Conservation (phyloP, 2,113 vertebrate species). For the Cyphomyrus plagiostoma region DNA sequence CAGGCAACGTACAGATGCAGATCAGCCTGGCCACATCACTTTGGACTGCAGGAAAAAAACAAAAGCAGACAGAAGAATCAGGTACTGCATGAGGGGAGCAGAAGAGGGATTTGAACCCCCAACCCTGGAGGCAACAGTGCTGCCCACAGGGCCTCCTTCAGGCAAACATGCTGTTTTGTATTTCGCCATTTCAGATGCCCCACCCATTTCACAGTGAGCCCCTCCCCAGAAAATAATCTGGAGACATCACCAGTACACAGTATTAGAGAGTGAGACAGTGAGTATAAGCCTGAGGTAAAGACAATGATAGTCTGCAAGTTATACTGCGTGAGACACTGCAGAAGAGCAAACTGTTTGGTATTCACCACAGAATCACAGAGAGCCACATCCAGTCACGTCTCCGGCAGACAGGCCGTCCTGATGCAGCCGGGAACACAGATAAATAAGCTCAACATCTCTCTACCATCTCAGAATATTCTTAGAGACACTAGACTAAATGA, state of each 20-base stretch:
- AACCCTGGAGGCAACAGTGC: neutral
- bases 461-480: slow-evolving; percentile 1
- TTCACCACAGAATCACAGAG: slow-evolving; percentile 8
- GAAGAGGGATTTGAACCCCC: neutral
- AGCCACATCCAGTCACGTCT: slow-evolving; percentile 12
- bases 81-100: neutral
- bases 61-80: neutral
- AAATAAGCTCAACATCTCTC: neutral
- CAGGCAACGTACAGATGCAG: neutral
- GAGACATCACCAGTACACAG: neutral
- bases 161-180: neutral
- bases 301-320: neutral
- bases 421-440: neutral
- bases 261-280: neutral
- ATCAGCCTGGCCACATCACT: neutral
- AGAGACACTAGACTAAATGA: neutral
- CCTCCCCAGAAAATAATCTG: neutral
- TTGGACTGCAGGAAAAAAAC: neutral
- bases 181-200: neutral
- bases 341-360: slow-evolving; percentile 14
- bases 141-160: neutral
- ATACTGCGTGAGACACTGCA: neutral
- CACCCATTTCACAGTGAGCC: neutral
- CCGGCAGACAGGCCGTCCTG: neutral
- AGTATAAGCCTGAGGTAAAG: neutral